Base-by-base conservation (phyloP, 2,888 invertebrate species). In the Pseudococcus viburni region DNA sequence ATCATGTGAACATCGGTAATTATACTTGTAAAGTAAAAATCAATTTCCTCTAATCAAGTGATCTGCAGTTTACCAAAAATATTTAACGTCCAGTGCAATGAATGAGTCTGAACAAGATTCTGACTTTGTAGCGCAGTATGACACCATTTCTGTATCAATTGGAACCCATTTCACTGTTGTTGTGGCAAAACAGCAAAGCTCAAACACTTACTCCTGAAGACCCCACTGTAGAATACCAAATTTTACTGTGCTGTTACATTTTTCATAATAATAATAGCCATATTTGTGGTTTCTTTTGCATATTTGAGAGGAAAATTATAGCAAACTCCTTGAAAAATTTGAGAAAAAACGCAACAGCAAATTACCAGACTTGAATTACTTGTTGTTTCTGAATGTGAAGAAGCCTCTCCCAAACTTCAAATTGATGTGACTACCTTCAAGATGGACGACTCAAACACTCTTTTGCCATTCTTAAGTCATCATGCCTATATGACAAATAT, bases 271-370 rank as follows among this genome's bases (percentile, higher is more conserved):
- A 96, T 96, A 92, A 94, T 97, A 90, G 95, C 96, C 90, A 95
- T 98, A 46, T 6, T 46, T 2, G 46, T 46, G 46, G 12, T 46
- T 12, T 92, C 93, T 98, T 90, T 99, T 91, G 96, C 97, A 46
- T 46, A 88, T 98, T 98, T 93, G 94, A 96, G 90, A 94, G 98
- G 91, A 99, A 99, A 92, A 97, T 98, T 59, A 97, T 97, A 68
- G 98, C 55, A 55, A 17, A 99, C 93, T 99, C 97, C 91, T 97
- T 97, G 92, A 94, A 98, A 89, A 99, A 99, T 89, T 94, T 99
- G 91, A 98, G 99, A 91, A 98, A n/a, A 98, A 92, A 98, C 99
- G 97, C 99, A 99, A 93, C 99, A 98, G 91, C 99, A 99, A 93
- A 99, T 99, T 98, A 98, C 99, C 93, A 98, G 98, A 90, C 93